Percentiles rank a stretch among this genome's conserved stretches.
phyloP scores from a whole-genome alignment of 1,140 invertebrate genomes.

The Thaumetopoea pityocampa region DNA sequence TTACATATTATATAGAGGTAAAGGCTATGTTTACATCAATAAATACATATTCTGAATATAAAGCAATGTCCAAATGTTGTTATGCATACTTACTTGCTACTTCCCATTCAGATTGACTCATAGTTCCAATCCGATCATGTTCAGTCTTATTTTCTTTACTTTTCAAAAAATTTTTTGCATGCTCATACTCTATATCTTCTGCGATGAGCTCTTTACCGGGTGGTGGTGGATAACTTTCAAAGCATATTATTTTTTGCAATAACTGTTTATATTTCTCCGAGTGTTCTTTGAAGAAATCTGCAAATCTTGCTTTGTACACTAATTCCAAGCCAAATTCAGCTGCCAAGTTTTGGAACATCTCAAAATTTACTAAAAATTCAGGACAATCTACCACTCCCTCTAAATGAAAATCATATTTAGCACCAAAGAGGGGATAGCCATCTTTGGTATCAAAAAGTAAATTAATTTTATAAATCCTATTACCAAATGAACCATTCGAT shows the following conservation, averaged over 20 bases:
- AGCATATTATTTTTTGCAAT: slow-evolving; percentile 85
- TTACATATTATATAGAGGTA: too few species aligned
- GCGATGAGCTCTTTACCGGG: slow-evolving; percentile 77
- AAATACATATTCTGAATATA: slow-evolving; percentile 1
- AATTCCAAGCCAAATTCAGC: slow-evolving; percentile 89
- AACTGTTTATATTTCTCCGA: slow-evolving; percentile 79
- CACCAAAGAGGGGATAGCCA: slow-evolving; percentile 93
- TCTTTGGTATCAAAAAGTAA: slow-evolving; percentile 84
- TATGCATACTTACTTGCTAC: slow-evolving; percentile 83
- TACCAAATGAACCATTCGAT: slow-evolving; percentile 85
- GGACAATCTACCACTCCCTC: slow-evolving; percentile 98
- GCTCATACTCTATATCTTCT: slow-evolving; percentile 82
- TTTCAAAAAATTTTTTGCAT: slow-evolving; percentile 81
- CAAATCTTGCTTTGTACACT: slow-evolving; percentile 84
- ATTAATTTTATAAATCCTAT: slow-evolving; percentile 90
- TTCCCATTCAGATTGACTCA: slow-evolving; percentile 96
- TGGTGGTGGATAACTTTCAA: slow-evolving; percentile 81
- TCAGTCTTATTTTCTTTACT: slow-evolving; percentile 57
- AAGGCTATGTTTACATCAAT: too few species aligned
- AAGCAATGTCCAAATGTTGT: slow-evolving; percentile 12
- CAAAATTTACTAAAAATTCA: slow-evolving; percentile 97
- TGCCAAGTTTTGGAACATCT: slow-evolving; percentile 89
- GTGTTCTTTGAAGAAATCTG: slow-evolving; percentile 86
- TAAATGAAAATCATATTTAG: slow-evolving; percentile 96
- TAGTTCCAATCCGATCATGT: slow-evolving; percentile 81